Percentiles rank a stretch among this genome's conserved stretches.
Conservation (phyloP, 53 echinoderm and acorn worm species). For the Pentamera pediparva region DNA sequence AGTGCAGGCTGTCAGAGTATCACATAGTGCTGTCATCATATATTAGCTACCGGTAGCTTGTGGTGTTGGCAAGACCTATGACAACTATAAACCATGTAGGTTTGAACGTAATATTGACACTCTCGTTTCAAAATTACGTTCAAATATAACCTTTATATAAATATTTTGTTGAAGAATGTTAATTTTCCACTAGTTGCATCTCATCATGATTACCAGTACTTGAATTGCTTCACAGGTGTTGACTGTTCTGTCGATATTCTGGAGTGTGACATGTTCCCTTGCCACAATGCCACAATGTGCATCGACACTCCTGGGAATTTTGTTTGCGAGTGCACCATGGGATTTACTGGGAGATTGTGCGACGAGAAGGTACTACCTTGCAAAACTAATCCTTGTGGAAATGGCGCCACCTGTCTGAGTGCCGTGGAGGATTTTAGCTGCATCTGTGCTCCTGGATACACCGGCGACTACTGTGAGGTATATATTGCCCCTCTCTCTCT, state of each 20-base stretch:
- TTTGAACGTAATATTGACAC: too few species aligned
- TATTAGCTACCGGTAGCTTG: too few species aligned
- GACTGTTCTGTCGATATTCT: constrained; percentile 21
- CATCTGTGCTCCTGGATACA: constrained; percentile 13
- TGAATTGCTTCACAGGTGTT: constrained; percentile 1
- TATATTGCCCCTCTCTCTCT: too few species aligned
- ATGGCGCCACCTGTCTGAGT: constrained; percentile 49
- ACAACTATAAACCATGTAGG: too few species aligned
- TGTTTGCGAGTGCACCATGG: constrained; percentile 39
- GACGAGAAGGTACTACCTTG: constrained; percentile 42
- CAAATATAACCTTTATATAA: too few species aligned
- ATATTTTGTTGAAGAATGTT: too few species aligned
- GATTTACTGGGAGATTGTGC: constrained; percentile 44
- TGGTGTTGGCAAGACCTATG: too few species aligned
- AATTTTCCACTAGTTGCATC: too few species aligned
- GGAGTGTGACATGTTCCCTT: constrained; percentile 28
- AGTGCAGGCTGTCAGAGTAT: too few species aligned
- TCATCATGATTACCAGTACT: too few species aligned
- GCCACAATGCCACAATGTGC: constrained; percentile 34
- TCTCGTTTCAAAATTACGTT: too few species aligned
- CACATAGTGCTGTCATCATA: too few species aligned
- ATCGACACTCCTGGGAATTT: constrained; percentile 19
- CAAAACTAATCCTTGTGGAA: constrained; percentile 46
- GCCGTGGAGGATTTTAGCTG: constrained; percentile 1
- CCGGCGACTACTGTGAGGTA: constrained; percentile 19